Evolutionary conservation across 2,797 vertebrate genomes (phyloP), one percentile per base, ranked within the genome.

Genomic region (Siniperca obscura): DNA sequence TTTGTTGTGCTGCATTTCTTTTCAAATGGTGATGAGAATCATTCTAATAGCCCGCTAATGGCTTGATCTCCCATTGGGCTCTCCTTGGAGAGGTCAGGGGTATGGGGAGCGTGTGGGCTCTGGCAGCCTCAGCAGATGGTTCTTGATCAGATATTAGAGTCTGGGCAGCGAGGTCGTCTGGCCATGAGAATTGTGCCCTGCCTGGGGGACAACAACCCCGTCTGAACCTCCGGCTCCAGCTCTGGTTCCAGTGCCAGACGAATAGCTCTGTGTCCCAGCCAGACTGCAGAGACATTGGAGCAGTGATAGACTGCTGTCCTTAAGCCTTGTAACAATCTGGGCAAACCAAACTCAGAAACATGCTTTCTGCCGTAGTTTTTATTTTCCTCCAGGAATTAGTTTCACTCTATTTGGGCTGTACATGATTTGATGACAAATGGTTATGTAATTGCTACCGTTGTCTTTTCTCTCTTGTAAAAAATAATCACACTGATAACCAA

Each of bases 121-220:
- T 92, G 92, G 95, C 86, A 90, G 89, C 88, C 72, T 70, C 92
- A 95, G 91, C 95, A 96, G 96, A 96, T 96, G 95, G 95, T 90
- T 93, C 90, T 94, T 96, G 95, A 94, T 95, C 93, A 93, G 95
- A 93, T 92, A 94, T 95, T 94, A 96, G 92, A 94, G 90, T 71
- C 7, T 38, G 92, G 95, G 92, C 91, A 83, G 52, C 0, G 72
- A 90, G 93, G 94, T 95, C 93, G 84, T 90, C 22, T 17, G 90
- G 90, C 90, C 92, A 78, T 74, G 86, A 87, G 91, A 89, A 84
- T 90, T 82, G 90, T 78, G 76, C 80, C 59, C 74, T 21, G 69
- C 87, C 48, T n/a, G 89, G 90, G 88, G 93, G 90, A 87, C 73
- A 82, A 90, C 90, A 91, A 86, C 90, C 85, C 50, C 70, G 12